These are phyloP conservation scores for Salarias fasciatus DNA, from an alignment of 2,797 vertebrate genomes.

Conservation along the genomic window DNA sequence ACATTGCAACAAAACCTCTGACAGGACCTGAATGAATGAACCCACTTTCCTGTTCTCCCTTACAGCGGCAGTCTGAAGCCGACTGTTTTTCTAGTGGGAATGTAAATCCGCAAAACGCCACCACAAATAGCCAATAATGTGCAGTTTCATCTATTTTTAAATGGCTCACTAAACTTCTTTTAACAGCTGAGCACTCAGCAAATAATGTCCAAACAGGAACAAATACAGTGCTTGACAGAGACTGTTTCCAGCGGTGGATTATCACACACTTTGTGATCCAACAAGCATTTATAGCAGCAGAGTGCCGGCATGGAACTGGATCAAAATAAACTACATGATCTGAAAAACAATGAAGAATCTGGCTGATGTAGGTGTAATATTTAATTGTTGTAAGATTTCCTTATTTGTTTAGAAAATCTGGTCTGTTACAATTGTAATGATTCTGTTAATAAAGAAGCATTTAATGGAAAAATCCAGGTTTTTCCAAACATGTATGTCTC, in stretches of 20 bases:
- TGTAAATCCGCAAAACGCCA: constrained; percentile 9
- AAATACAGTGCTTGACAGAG: not conserved
- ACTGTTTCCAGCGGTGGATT: not conserved
- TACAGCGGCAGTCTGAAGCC: not conserved
- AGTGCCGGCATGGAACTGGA: not conserved
- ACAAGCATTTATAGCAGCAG: not conserved
- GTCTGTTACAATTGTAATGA: no score
- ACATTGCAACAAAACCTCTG: not conserved
- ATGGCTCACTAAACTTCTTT: not conserved
- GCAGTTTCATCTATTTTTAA: not conserved
- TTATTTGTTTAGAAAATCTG: no score
- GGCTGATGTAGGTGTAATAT: no score
- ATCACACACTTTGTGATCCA: not conserved
- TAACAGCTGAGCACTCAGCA: not conserved
- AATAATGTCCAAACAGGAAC: not conserved
- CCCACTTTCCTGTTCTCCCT: not conserved
- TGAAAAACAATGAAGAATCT: no score
- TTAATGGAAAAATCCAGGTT: no score
- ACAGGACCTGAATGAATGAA: not conserved
- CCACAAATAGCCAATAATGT: not conserved
- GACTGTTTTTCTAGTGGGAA: not conserved
- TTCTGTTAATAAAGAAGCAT: no score
- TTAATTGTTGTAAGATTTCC: no score
- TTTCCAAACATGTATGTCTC: no score
- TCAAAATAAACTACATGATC: not conserved